A percentile compares a stretch with the other conserved stretches of the same genome.
Conservation (phyloP, 2,888 invertebrate genomes). For the Drosophila mimetica region DNA sequence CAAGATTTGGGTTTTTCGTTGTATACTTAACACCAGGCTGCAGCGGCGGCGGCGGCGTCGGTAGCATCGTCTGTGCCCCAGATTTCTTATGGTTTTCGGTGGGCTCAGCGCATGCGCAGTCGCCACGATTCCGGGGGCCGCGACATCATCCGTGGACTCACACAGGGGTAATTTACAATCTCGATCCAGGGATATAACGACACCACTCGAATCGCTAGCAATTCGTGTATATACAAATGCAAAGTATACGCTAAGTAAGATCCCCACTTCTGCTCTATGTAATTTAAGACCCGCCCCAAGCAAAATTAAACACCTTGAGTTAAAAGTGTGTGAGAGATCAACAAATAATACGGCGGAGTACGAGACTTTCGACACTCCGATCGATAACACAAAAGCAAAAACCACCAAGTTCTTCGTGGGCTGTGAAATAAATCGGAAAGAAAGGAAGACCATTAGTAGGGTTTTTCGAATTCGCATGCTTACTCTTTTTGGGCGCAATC, state of each 20-base stretch:
- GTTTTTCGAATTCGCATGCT: conserved; percentile 85
- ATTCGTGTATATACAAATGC: conserved; percentile 10
- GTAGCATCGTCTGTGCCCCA: background rate
- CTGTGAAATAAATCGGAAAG: conserved; percentile 9
- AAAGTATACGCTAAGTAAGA: background rate
- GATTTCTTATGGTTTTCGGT: conserved; percentile 4
- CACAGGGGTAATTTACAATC: conserved; percentile 5
- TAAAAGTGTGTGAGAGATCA: conserved; percentile 17
- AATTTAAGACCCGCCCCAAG: conserved; percentile 28
- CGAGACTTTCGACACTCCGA: conserved; percentile 19
- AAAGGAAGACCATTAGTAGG: conserved; percentile 14
- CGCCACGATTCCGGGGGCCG: background rate
- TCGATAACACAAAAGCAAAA: conserved; percentile 30
- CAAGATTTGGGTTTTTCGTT: conserved; percentile 17
- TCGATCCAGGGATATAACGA: conserved; percentile 1
- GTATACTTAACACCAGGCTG: conserved; percentile 39
- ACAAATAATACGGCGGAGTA: conserved; percentile 39
- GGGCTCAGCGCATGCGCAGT: conserved; percentile 35
- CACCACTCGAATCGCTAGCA: background rate
- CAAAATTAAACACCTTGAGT: conserved; percentile 42
- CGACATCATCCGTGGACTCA: background rate
- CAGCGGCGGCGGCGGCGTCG: conserved; percentile 8
- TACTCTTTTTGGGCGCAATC: conserved; percentile 95
- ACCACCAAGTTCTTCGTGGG: conserved; percentile 34
- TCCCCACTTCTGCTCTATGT: conserved; percentile 6